These are phyloP conservation scores for Cebidichthys violaceus DNA, from an alignment of 2,113 vertebrate species.

Conservation along the genomic window DNA sequence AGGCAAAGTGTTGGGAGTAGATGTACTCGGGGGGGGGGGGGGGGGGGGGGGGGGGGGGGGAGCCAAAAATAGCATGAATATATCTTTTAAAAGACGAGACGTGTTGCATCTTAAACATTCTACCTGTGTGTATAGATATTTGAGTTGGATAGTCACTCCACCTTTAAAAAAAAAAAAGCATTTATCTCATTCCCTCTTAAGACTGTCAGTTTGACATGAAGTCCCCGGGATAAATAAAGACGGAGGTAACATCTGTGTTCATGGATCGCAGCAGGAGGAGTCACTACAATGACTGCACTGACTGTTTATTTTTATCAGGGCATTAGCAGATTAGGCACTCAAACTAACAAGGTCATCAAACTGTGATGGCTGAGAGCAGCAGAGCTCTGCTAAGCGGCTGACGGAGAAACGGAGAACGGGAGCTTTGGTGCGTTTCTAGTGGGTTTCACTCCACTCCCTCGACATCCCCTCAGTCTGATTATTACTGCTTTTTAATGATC, in stretches of 20 bases:
- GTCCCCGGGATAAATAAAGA: slow-evolving; percentile 70
- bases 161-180: background rate
- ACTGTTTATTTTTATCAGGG: slow-evolving; percentile 84
- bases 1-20: slow-evolving; percentile 21
- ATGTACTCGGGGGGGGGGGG: too few relatives aligned
- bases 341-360: slow-evolving; percentile 85
- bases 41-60: too few relatives aligned
- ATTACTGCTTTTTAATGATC: slow-evolving; percentile 61
- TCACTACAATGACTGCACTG: slow-evolving; percentile 69
- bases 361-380: slow-evolving; percentile 73
- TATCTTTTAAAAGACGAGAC: background rate
- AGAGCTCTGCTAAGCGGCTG: slow-evolving; percentile 69
- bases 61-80: background rate
- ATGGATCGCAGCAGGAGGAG: slow-evolving; percentile 60
- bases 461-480: slow-evolving; percentile 40
- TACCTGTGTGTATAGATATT: background rate
- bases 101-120: background rate
- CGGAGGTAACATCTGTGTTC: slow-evolving; percentile 74
- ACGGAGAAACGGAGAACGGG: slow-evolving; percentile 9
- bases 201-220: slow-evolving; percentile 48
- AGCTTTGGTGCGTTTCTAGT: slow-evolving; percentile 59
- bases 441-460: slow-evolving; percentile 58
- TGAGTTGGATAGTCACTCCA: background rate
- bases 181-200: slow-evolving; percentile 20
- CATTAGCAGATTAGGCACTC: slow-evolving; percentile 86